These are phyloP conservation scores for Apodemia hepburni DNA, from an alignment of 2,888 invertebrate species.

Conservation along the genomic window DNA sequence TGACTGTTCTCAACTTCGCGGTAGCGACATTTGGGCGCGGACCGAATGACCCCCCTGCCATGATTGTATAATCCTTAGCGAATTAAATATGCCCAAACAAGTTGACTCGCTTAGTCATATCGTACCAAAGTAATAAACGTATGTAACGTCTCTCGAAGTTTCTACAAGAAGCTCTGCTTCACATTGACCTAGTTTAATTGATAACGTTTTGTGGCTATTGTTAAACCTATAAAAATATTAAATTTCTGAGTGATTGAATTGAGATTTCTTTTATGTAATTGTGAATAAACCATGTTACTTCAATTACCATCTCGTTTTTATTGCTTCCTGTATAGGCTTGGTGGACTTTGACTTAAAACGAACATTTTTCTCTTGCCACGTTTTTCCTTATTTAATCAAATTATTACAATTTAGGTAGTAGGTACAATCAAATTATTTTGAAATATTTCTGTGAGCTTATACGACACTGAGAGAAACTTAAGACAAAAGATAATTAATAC, in stretches of 20 bases:
- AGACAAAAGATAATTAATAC: background rate
- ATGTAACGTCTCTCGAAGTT: background rate
- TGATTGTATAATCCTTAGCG: conserved; percentile 51
- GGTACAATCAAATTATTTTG: no score
- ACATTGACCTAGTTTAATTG: conserved; percentile 10
- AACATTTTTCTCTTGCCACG: background rate
- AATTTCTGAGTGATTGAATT: background rate
- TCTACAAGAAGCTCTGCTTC: conserved; percentile 4
- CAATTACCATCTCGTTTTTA: background rate
- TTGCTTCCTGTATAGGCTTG: background rate
- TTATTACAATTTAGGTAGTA: no score
- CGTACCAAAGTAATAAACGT: conserved; percentile 5
- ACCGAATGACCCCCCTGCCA: conserved; percentile 65
- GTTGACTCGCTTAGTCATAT: background rate
- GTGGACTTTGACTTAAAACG: background rate
- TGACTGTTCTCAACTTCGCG: conserved; percentile 79
- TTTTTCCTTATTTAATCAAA: background rate
- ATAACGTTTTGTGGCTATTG: background rate
- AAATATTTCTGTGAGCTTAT: no score
- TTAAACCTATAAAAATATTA: background rate
- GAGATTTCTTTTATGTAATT: background rate
- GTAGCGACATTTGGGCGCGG: conserved; percentile 75
- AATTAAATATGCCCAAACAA: conserved; percentile 9
- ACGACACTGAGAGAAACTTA: background rate
- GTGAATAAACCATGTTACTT: background rate